These are phyloP conservation scores for Oxyruncus cristatus DNA, from an alignment of 2,113 vertebrate genomes.

Conservation along the genomic window DNA sequence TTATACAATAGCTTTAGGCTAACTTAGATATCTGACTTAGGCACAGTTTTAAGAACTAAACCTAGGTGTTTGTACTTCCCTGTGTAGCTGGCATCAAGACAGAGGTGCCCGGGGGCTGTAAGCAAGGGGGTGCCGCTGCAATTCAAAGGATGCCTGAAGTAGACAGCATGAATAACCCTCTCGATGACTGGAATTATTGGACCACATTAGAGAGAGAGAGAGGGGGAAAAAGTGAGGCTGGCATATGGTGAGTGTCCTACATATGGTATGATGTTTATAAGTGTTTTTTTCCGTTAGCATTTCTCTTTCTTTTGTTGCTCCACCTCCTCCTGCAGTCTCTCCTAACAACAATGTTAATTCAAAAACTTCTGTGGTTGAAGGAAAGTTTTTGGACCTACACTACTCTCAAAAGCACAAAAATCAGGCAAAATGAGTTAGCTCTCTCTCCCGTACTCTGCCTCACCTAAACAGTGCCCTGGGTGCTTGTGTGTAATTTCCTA, in stretches of 20 bases:
- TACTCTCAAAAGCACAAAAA: neutral
- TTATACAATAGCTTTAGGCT: constrained; percentile 26
- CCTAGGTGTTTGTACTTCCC: constrained; percentile 10
- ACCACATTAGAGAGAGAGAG: constrained; percentile 17
- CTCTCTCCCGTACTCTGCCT: neutral
- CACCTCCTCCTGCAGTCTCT: constrained; percentile 21
- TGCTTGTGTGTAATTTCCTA: neutral
- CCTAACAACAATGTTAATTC: constrained; percentile 3
- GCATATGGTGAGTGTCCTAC: constrained; percentile 48
- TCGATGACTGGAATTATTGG: constrained; percentile 40
- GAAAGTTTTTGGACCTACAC: neutral
- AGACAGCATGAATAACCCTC: constrained; percentile 20
- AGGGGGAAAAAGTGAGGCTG: constrained; percentile 38
- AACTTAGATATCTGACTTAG: neutral
- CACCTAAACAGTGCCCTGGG: neutral
- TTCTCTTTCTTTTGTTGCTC: constrained; percentile 51
- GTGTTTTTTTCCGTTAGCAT: constrained; percentile 47
- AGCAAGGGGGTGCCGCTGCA: neutral
- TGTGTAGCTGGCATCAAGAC: neutral
- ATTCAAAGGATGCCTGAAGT: constrained; percentile 35
- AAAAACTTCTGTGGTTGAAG: neutral
- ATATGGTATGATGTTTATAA: constrained; percentile 57
- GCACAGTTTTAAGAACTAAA: constrained; percentile 8
- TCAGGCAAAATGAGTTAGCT: neutral
- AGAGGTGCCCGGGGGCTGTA: neutral